Base-by-base conservation (phyloP, 2,888 invertebrate species). In the Cistogaster globosa region DNA sequence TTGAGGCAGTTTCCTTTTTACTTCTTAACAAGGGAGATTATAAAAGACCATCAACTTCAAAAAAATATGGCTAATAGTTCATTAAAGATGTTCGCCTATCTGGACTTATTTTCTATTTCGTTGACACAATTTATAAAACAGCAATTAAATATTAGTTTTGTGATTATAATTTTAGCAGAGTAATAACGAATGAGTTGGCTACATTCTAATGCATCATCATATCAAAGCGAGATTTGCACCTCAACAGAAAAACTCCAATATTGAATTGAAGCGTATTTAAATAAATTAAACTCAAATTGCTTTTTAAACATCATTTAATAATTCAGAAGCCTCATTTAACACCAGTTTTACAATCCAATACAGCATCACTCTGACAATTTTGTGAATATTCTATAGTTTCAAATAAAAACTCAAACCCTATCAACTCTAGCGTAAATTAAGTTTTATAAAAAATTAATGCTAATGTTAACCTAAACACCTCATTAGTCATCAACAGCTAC, bases 401-500 rank as follows among this genome's bases (percentile, higher is more conserved):
- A 20, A 68, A 22, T 53, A 20, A 69, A 62, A 32, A 18, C 53
- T 16, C 7, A 57, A 58, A 69, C 55, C 53, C 48, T 18, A 18
- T 26, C 22, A 22, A 55, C 32, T 32, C 32, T 32, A 63, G 48
- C 48, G 48, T 63, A 48, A 55, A 65, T 22, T 48, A 58, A 38
- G n/a, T 48, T 26, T 11, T 48, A 79, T 72, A 58, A 58, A 79
- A 79, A 26, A 57, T 71, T 72, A 38, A 74, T 53, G 12, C 57
- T 7, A n/a, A 18, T 26, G 60, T 22, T 22, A 8, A 14, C 51
- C 4, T 2, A 53, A 58, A 58, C 82, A 77, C 55, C 71, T 71
- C 82, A 82, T 82, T 82, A 77, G 76, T 53, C 71, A 58, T 42
- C 76, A 65, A 76, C 65, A 76, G 71, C 71, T 71, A 32, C 32